Conservation (phyloP, 2,888 invertebrate genomes). For the Netelia melanura region DNA sequence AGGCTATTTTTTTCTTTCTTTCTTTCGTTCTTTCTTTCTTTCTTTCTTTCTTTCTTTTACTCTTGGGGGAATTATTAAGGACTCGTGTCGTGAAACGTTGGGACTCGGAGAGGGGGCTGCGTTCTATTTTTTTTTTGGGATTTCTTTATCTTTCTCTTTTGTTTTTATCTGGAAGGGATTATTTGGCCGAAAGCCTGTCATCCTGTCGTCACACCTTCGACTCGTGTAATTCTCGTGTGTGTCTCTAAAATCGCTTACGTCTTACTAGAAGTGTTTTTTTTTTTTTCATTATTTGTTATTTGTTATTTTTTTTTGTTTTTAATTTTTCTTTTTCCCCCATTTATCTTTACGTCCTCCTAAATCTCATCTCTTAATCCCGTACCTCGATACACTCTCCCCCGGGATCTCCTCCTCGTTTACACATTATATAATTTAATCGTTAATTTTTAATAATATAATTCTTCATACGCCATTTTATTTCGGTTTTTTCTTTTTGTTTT, state of each 20-base stretch:
- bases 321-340: constrained; percentile 30
- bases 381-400: constrained; percentile 64
- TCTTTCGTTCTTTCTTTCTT: not conserved
- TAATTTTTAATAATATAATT: constrained; percentile 68
- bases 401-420: constrained; percentile 61
- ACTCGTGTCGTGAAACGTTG: constrained; percentile 47
- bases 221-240: constrained; percentile 40
- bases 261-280: constrained; percentile 56
- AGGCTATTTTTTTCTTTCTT: constrained; percentile 76
- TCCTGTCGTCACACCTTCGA: constrained; percentile 48
- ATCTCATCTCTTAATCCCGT: constrained; percentile 46
- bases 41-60: constrained; percentile 30
- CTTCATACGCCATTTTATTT: constrained; percentile 62
- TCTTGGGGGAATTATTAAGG: constrained; percentile 69
- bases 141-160: constrained; percentile 8
- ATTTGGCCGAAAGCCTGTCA: constrained; percentile 71
- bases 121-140: not conserved
- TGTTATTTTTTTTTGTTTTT: constrained; percentile 17
- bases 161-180: constrained; percentile 13
- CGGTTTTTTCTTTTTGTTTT: constrained; percentile 34
- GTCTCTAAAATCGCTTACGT: constrained; percentile 69
- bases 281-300: constrained; percentile 31
- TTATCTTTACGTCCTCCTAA: constrained; percentile 16
- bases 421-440: constrained; percentile 68
- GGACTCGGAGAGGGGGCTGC: constrained; percentile 31